Conservation (phyloP, 2,113 vertebrate genomes). For the Pedionomus torquatus region DNA sequence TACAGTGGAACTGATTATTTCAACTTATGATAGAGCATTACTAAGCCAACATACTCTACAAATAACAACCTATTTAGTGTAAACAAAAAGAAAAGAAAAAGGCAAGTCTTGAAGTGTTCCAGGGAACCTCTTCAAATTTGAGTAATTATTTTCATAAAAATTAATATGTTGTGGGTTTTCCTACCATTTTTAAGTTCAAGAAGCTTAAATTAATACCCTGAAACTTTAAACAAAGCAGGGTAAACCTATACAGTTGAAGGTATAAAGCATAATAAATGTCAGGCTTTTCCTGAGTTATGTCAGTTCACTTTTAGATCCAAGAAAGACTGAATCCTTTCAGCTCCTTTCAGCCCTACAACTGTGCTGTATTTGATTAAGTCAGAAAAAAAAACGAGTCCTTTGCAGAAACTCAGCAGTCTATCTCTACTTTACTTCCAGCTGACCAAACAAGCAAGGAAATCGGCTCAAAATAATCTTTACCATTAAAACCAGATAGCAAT, state of each 20-base stretch:
- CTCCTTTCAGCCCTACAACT: not conserved
- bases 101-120: not conserved
- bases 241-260: not conserved
- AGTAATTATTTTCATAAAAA: not conserved
- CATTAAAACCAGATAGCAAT: not conserved
- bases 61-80: not conserved
- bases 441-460: slow-evolving; percentile 12
- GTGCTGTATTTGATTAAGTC: not conserved
- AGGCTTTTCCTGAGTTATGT: not conserved
- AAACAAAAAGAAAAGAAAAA: not conserved
- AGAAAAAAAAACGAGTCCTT: not conserved
- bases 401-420: slow-evolving; percentile 1
- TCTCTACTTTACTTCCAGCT: slow-evolving; percentile 16
- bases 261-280: not conserved
- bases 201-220: not conserved
- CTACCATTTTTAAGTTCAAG: not conserved
- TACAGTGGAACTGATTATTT: not conserved
- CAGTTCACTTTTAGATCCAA: not conserved
- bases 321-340: not conserved
- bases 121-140: not conserved
- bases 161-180: not conserved
- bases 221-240: not conserved
- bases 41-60: not conserved
- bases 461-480: slow-evolving; percentile 2
- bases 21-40: not conserved